Conservation (phyloP, 2,888 invertebrate genomes). For the Mystacides longicornis region DNA sequence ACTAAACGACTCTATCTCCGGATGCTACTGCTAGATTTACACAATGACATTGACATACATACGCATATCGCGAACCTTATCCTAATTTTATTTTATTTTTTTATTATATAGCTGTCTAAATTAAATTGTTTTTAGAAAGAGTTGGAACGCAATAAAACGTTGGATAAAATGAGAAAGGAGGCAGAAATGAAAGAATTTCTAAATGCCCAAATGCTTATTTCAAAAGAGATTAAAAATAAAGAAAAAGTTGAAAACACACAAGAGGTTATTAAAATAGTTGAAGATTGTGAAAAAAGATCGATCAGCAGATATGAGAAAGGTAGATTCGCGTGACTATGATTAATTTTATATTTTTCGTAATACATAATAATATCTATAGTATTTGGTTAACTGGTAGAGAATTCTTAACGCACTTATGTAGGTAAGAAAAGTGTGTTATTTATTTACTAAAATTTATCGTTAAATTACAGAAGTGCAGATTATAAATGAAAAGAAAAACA, state of each 20-base stretch:
- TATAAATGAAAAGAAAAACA: slow-evolving; percentile 7
- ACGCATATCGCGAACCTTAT: too few relatives aligned
- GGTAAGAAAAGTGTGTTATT: not conserved
- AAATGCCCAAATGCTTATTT: slow-evolving; percentile 16
- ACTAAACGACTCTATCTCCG: too few relatives aligned
- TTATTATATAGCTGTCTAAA: too few relatives aligned
- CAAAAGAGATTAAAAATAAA: slow-evolving; percentile 9
- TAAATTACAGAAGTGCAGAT: slow-evolving; percentile 5
- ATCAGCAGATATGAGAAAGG: slow-evolving; percentile 3
- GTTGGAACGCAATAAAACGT: slow-evolving; percentile 10
- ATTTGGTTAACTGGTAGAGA: too few relatives aligned
- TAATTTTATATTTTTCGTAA: too few relatives aligned
- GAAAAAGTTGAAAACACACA: slow-evolving; percentile 10
- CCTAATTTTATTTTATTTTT: too few relatives aligned
- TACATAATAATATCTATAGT: too few relatives aligned
- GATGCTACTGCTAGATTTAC: too few relatives aligned
- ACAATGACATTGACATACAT: too few relatives aligned
- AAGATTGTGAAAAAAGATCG: slow-evolving; percentile 4
- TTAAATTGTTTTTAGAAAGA: slow-evolving; percentile 13
- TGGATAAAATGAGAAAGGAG: slow-evolving; percentile 7
- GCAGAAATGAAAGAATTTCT: slow-evolving; percentile 15
- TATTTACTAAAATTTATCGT: not conserved
- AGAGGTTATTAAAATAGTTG: slow-evolving; percentile 7
- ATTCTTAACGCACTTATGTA: too few relatives aligned
- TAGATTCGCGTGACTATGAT: too few relatives aligned